Conservation (phyloP, 1,140 invertebrate genomes). For the Gonioctena quinquepunctata region DNA sequence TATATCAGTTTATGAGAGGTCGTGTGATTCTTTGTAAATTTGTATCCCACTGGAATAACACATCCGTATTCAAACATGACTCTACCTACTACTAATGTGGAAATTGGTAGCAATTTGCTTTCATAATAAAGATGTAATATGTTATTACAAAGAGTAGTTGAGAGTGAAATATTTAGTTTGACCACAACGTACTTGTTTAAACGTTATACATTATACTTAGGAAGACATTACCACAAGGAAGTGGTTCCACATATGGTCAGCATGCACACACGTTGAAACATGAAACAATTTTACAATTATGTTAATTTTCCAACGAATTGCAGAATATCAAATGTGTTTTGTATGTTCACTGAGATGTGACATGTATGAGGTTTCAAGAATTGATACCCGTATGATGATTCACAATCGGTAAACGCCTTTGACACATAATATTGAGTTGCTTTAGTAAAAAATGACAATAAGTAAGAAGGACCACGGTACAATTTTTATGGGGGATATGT, state of each 20-base stretch:
- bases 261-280: neutral
- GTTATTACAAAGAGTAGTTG: conserved; percentile 10
- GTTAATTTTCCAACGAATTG: conserved; percentile 9
- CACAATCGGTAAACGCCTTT: too few relatives aligned
- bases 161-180: conserved; percentile 9
- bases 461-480: too few relatives aligned
- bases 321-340: too few relatives aligned
- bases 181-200: conserved; percentile 8
- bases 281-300: conserved; percentile 12
- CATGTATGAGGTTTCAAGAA: too few relatives aligned
- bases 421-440: too few relatives aligned
- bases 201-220: conserved; percentile 21
- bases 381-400: too few relatives aligned
- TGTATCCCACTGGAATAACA: neutral
- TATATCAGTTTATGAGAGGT: too few relatives aligned
- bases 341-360: too few relatives aligned
- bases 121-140: conserved; percentile 4
- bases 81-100: neutral
- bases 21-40: too few relatives aligned
- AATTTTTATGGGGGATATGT: too few relatives aligned
- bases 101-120: conserved; percentile 13
- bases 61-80: neutral
- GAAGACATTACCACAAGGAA: conserved; percentile 32
- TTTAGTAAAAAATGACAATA: too few relatives aligned
- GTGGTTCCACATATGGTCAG: conserved; percentile 32